Evolutionary conservation across 2,113 vertebrate genomes (phyloP), one percentile per base, ranked within the genome.

Genomic region (Cyprinodon tularosa): DNA sequence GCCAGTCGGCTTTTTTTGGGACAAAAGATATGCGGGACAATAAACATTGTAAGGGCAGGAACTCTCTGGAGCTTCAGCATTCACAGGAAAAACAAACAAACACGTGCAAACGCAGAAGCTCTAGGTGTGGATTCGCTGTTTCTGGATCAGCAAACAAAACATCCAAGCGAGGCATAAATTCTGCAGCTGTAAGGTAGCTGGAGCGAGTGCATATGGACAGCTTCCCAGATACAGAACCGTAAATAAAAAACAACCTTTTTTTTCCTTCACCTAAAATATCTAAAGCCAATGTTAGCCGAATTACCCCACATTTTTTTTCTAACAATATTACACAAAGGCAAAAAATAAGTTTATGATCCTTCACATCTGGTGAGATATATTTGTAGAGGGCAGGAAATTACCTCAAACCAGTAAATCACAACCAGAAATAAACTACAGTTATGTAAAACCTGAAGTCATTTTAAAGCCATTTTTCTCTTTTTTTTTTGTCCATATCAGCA

Each of bases 11-110:
- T 44, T n/a, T 20, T 3, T 29, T 29, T 22, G 42, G 81, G 72
- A 86, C 89, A 87, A 91, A 85, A 88, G 78, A 42, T 3, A 4
- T 37, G 2, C 1, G 62, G 20, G 42, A 89, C 90, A 92, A 88
- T 80, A 62, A 76, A 0, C 9, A 5, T 5, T 14, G 11, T 6
- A 80, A 64, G 89, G 71, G 42, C 68, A 70, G 62, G 89, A 90
- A 83, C 14, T 72, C 60, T 77, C 84, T 13, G 22, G 57, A 40
- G 69, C 70, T 63, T 59, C 36, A 2, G 72, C 79, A 36, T 74
- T 71, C 71, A 45, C n/a, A 45, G 47, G 6, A 29, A 61, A 78
- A 62, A 76, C 78, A 84, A 74, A 78, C 14, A 66, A 7, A 13
- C 36, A 8, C 42, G 4, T 0, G 62, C 45, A 40, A 78, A 80